Evolutionary conservation across 1,140 invertebrate species (phyloP).

Genomic region (Hycleus cichorii): DNA sequence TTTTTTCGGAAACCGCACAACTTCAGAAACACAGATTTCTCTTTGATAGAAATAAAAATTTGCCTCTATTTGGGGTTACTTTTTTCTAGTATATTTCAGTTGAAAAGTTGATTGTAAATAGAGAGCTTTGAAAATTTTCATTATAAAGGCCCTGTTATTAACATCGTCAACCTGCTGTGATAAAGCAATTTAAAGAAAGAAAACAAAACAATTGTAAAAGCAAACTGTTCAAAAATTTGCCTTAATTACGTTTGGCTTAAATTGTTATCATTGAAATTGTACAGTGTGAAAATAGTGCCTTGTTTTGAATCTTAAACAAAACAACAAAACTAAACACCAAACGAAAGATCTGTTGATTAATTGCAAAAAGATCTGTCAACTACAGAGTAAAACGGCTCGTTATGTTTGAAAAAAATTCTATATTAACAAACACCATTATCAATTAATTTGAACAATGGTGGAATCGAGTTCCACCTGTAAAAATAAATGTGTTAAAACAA

Average conservation of each 20-base stretch:
- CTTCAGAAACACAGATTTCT: too few relatives aligned
- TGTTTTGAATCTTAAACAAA: conserved; percentile 9
- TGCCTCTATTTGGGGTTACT: too few relatives aligned
- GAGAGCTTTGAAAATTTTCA: too few relatives aligned
- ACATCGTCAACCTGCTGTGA: conserved; percentile 31
- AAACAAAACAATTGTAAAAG: too few relatives aligned
- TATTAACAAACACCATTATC: too few relatives aligned
- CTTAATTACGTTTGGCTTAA: conserved; percentile 18
- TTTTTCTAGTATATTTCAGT: too few relatives aligned
- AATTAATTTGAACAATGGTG: conserved; percentile 25
- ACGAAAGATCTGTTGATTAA: too few relatives aligned
- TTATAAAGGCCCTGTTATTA: too few relatives aligned
- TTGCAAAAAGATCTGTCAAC: too few relatives aligned
- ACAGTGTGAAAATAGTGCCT: conserved; percentile 17
- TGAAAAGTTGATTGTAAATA: too few relatives aligned
- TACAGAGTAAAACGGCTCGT: neutral
- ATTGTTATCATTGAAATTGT: conserved; percentile 7
- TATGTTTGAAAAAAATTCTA: neutral
- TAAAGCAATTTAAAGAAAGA: conserved; percentile 11
- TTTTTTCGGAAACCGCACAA: too few relatives aligned
- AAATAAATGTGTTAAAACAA: conserved; percentile 25
- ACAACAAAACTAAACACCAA: conserved; percentile 1
- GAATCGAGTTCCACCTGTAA: conserved; percentile 34
- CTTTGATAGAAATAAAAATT: too few relatives aligned
- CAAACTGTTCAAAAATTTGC: conserved; percentile 18